Evolutionary conservation across 2,113 vertebrate genomes (phyloP), one percentile per base, ranked within the genome.

Genomic region (Seriola aureovittata): DNA sequence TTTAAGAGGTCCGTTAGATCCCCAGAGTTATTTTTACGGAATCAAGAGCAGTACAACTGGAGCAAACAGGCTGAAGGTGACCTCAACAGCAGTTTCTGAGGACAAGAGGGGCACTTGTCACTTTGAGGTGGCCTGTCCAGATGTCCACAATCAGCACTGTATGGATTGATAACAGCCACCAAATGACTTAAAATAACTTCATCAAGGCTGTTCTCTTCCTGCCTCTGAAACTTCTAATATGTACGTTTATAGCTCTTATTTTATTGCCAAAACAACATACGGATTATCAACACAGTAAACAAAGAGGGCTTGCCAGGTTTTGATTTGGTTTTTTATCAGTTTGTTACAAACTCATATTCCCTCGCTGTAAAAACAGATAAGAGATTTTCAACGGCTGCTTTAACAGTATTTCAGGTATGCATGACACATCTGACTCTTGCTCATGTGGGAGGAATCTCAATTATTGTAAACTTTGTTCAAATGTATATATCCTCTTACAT

Each of bases 21-120:
- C 44, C 25, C 73, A 42, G n/a, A 63, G 13, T 32, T 82, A 82
- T 87, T 87, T 76, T 50, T 78, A 71, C 78, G 44, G 73, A 81
- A 65, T 64, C 71, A 78, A n/a, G 71, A 89, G 52, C 58, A 81
- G 73, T 1, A 42, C 40, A 71, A 65, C 44, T 48, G 16, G 71
- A 86, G 67, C 62, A 78, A 54, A 54, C 29, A 0, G 80, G 65
- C 36, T 74, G 36, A 78, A 32, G 29, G 60, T 46, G 82, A 90
- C 82, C 80, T 90, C 44, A 8, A 2, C 68, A 42, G 65, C 64
- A n/a, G 25, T 0, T 46, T 62, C 32, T 38, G 55, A 81, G 46
- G 57, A 75, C 1, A 0, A 78, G 29, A 6, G 13, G 46, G 70
- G 42, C 4, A 40, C 29, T 67, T 36, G 21, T 72, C 34, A n/a